phyloP scores from a whole-genome alignment of 2,113 vertebrate species.

The Acanthochromis polyacanthus region DNA sequence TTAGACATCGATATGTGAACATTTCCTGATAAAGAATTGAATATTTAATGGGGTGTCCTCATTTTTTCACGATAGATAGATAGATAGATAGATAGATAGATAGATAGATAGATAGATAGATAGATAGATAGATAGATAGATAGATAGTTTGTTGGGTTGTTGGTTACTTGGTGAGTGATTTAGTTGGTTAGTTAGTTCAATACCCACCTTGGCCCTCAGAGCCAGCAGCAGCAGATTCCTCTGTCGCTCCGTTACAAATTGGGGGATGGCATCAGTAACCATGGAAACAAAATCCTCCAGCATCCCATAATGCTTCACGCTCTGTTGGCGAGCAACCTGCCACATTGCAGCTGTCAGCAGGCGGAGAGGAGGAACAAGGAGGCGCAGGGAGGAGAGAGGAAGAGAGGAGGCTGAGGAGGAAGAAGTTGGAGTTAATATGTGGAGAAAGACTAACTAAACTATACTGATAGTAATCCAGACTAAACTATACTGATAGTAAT shows the following conservation, averaged over 20 bases:
- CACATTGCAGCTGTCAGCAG: conserved; percentile 80
- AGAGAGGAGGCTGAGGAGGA: conserved; percentile 34
- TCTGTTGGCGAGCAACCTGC: conserved; percentile 64
- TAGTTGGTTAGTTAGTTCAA: not conserved
- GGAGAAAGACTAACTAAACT: too few species aligned
- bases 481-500: too few species aligned
- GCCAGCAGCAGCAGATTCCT: conserved; percentile 82
- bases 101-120: too few species aligned
- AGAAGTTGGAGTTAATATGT: not conserved
- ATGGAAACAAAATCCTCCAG: conserved; percentile 80
- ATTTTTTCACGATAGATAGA: too few species aligned
- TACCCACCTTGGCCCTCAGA: conserved; percentile 83
- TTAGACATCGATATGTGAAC: too few species aligned
- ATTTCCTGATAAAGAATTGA: too few species aligned
- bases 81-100: too few species aligned
- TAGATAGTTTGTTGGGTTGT: too few species aligned
- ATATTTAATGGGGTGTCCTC: too few species aligned
- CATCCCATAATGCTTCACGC: conserved; percentile 77
- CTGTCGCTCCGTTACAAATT: conserved; percentile 83
- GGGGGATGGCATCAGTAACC: conserved; percentile 75
- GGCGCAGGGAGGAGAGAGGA: conserved; percentile 63
- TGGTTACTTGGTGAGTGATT: too few species aligned
- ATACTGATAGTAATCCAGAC: too few species aligned
- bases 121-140: too few species aligned
- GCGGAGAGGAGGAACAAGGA: conserved; percentile 77